Percentiles rank a stretch among this genome's conserved stretches.
phyloP scores from a whole-genome alignment of 2,888 invertebrate genomes.

The Tenthredo mesomela region DNA sequence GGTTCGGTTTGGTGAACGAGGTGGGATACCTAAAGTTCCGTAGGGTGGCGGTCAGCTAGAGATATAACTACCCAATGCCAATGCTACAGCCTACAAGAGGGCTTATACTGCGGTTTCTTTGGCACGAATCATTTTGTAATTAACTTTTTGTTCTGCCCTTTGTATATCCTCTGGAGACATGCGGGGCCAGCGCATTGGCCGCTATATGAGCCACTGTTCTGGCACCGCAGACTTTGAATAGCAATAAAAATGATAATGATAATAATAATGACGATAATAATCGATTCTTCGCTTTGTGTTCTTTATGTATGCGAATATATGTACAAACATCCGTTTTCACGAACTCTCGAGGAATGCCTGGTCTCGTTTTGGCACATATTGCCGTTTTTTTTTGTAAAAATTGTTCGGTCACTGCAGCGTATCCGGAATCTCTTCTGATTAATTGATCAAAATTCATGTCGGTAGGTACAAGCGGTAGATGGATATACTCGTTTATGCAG shows the following conservation, averaged over 20 bases:
- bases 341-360: neutral
- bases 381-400: neutral
- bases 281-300: neutral
- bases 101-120: conserved; percentile 59
- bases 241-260: conserved; percentile 22
- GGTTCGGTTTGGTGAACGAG: conserved; percentile 52
- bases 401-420: neutral
- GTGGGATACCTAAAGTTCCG: conserved; percentile 54
- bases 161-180: conserved; percentile 50
- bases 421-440: conserved; percentile 21
- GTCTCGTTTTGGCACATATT: neutral
- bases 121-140: conserved; percentile 70
- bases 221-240: conserved; percentile 24
- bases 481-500: neutral
- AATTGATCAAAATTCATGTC: conserved; percentile 22
- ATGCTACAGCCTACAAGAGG: conserved; percentile 41
- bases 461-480: neutral
- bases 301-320: neutral
- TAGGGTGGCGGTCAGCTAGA: conserved; percentile 51
- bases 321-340: neutral
- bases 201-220: conserved; percentile 24
- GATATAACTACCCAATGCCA: conserved; percentile 42
- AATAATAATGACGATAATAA: neutral
- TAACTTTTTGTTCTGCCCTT: conserved; percentile 68
- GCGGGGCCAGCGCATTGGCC: neutral